Evolutionary conservation across 1,140 invertebrate species (phyloP), one percentile per base, ranked within the genome.

Genomic region (Ceratina australensis): DNA sequence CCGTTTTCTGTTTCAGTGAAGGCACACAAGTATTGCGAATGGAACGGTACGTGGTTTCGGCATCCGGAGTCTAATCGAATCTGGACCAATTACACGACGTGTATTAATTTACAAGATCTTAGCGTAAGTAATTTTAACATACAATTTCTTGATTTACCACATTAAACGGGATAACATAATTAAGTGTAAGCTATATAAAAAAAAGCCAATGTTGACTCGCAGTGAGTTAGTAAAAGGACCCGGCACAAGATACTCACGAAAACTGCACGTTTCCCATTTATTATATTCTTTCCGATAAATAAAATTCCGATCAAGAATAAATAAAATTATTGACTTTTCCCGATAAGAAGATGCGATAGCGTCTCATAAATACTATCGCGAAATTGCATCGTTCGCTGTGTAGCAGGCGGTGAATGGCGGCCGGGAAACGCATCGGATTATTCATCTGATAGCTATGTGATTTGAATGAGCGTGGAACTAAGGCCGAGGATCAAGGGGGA

Each of bases 1-100:
- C n/a, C 7, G 0, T 52, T 63, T 79, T 79, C 85, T 42, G 57
- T 90, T 93, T 4, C 89, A 95, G 94, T 91, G 47, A 88, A 79
- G n/a, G 94, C 93, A 0, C 92, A 93, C 76, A 94, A 94, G 83
- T 86, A 89, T 4, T 95, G 95, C 80, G 90, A 92, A 10, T 59
- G 83, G 3, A 93, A 95, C 79, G 94, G 94, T 2, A 92, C 92
- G 2, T 95, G 95, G 95, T 94, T 93, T 76, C 90, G 89, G 13
- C 93, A 94, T 83, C 94, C 94, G 0, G 88, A 87, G 18, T 89
- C 89, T 4, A 76, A 87, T 66, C 91, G 95, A 94, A 89, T 94
- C 91, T 98, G 97, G 96, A 96, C 96, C 61, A 98, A 98, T 92
- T 98, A 98, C 90, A 97, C 96, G n/a, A 96, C 95, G 5, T 98